phyloP scores from a whole-genome alignment of 2,797 vertebrate genomes.

The Falco naumanni region DNA sequence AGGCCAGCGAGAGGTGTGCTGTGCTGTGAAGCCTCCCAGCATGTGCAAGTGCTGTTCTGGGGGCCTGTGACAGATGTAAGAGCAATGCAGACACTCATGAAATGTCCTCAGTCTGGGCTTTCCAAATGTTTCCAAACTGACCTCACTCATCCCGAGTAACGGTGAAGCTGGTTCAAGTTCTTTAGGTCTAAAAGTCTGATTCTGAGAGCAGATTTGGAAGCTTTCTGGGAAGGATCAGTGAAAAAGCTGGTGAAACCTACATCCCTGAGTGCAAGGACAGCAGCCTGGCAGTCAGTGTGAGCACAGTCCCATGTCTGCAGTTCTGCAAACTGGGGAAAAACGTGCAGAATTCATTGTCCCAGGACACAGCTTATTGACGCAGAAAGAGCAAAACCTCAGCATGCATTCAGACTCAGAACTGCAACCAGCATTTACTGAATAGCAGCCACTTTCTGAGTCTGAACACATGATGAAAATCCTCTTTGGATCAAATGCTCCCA shows the following conservation, averaged over 20 bases:
- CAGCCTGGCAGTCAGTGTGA: background rate
- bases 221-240: constrained; percentile 82
- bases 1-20: background rate
- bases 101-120: constrained; percentile 78
- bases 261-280: constrained; percentile 26
- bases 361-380: background rate
- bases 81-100: background rate
- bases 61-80: background rate
- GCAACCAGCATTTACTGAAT: constrained; percentile 18
- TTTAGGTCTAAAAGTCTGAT: constrained; percentile 82
- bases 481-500: constrained; percentile 34
- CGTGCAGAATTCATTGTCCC: background rate
- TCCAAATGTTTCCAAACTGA: constrained; percentile 82
- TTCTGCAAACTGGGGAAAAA: background rate
- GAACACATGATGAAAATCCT: constrained; percentile 34
- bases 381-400: background rate
- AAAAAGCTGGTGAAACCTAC: constrained; percentile 79
- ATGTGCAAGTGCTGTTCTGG: accelerated
- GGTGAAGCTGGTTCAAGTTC: constrained; percentile 81
- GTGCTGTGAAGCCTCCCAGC: background rate
- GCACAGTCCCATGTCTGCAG: background rate
- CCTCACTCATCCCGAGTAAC: constrained; percentile 78
- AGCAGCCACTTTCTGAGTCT: constrained; percentile 28
- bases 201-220: constrained; percentile 82
- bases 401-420: constrained; percentile 14